Base-by-base conservation (phyloP, 2,113 vertebrate genomes). In the Abramis brama region DNA sequence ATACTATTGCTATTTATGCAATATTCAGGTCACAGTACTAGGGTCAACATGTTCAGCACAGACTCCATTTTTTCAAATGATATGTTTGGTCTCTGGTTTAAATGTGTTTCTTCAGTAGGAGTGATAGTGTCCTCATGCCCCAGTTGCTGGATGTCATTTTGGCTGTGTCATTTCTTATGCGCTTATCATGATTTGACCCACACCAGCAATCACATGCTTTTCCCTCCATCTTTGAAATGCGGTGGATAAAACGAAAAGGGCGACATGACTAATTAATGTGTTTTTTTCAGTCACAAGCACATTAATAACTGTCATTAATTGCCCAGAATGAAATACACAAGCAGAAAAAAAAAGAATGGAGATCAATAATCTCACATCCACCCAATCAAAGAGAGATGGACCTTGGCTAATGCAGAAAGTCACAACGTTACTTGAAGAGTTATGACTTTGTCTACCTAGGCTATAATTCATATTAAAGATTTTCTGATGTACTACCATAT, bases 261-360 rank as follows among this genome's bases (percentile, higher is more conserved):
- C 12, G 21, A 43, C 21, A 73, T 43, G 36, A 43, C 70, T 73
- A 75, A 88, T 83, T 85, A 11, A 4, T 43, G 25, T 21, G 10
- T 84, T 86, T 82, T 82, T 36, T 76, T 83, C 70, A 43, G 21
- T 43, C 73, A 81, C 45, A 43, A 11, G 60, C 80, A 47, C 77
- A 60, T 84, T 81, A 88, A 74, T 81, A 84, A 50, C 47, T 75
- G 73, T 50, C 73, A 75, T 75, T 75, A 75, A 75, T 50, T 80
- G 59, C 85, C 25, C n/a, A 57, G 76, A 68, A 62, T 62, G 62
- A 73, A 82, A 62, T 81, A 78, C 78, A 39, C 62, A 59, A 27
- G 64, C 66, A 60, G 19, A 25, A 59, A 77, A 66, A 17, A 19
- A 82, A 68, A 62, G 13, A 79, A 68, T 33, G 75, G 75, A 75